These are phyloP conservation scores for Dascillus cervinus DNA, from an alignment of 2,888 invertebrate species.

Conservation along the genomic window DNA sequence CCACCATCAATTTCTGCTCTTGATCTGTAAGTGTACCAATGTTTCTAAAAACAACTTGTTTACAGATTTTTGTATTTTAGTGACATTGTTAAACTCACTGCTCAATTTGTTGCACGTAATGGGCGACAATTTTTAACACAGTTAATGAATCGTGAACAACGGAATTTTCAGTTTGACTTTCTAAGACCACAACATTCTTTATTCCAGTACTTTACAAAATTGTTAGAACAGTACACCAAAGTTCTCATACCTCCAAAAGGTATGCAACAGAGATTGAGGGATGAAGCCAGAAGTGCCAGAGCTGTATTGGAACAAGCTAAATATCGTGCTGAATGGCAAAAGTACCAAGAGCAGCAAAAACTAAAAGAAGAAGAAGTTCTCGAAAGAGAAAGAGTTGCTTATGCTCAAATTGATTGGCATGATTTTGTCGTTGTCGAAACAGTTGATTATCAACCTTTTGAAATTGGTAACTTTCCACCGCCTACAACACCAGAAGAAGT, in stretches of 20 bases:
- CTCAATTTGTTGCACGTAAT: slow-evolving; percentile 97
- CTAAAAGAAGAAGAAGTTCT: slow-evolving; percentile 91
- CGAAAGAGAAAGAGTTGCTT: slow-evolving; percentile 89
- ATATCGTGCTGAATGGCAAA: slow-evolving; percentile 93
- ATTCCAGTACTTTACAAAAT: slow-evolving; percentile 96
- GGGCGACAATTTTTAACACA: slow-evolving; percentile 97
- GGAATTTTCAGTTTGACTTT: slow-evolving; percentile 99
- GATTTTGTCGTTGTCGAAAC: slow-evolving; percentile 99
- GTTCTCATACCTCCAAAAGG: slow-evolving; percentile 93
- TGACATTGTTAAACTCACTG: slow-evolving; percentile 95
- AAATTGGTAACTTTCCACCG: slow-evolving; percentile 92
- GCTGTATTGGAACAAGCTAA: slow-evolving; percentile 81
- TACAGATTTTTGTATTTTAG: slow-evolving; percentile 45
- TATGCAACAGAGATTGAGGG: slow-evolving; percentile 66
- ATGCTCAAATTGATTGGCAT: slow-evolving; percentile 99
- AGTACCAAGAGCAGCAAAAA: slow-evolving; percentile 87
- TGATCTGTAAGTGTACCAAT: slow-evolving; percentile 86
- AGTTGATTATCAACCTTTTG: slow-evolving; percentile 96
- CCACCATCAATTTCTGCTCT: slow-evolving; percentile 97
- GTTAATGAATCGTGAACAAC: slow-evolving; percentile 95
- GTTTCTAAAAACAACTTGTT: too few relatives aligned
- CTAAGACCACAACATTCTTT: slow-evolving; percentile 95
- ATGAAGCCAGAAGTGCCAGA: slow-evolving; percentile 64
- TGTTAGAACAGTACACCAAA: slow-evolving; percentile 98
- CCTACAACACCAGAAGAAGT: slow-evolving; percentile 97